Evolutionary conservation across 2,797 vertebrate genomes (phyloP).

Genomic region (Simalia tracyae): DNA sequence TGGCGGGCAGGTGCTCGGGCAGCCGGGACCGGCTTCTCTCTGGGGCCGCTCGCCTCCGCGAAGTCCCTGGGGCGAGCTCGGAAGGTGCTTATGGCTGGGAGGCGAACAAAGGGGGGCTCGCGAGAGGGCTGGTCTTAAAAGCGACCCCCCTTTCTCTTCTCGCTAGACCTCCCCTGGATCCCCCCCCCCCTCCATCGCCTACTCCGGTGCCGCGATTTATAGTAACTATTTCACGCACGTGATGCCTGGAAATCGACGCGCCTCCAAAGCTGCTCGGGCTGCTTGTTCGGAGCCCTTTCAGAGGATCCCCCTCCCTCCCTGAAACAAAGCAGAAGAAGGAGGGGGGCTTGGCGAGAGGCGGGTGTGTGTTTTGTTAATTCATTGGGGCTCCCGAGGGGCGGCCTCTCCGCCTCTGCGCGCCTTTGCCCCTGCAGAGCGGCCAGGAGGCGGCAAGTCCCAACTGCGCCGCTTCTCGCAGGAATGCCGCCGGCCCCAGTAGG

Average conservation of each 20-base stretch:
- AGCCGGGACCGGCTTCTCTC: constrained; percentile 52
- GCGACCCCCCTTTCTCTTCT: constrained; percentile 80
- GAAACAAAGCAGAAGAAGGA: not conserved
- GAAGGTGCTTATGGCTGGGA: constrained; percentile 94
- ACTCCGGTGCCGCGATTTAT: constrained; percentile 75
- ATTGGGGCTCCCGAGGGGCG: constrained; percentile 39
- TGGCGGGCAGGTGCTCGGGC: constrained; percentile 51
- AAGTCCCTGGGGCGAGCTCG: constrained; percentile 45
- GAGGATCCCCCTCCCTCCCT: not conserved
- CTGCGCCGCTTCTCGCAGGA: not conserved
- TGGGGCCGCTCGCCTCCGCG: not conserved
- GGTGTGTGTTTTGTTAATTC: constrained; percentile 66
- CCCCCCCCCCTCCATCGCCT: constrained; percentile 73
- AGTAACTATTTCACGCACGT: constrained; percentile 87
- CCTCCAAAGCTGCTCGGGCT: constrained; percentile 76
- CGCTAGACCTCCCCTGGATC: constrained; percentile 15
- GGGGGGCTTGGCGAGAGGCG: not conserved
- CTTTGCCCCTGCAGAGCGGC: too few species aligned
- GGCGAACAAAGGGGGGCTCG: constrained; percentile 94
- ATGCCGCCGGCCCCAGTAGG: not conserved
- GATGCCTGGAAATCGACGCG: constrained; percentile 79
- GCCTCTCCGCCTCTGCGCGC: not conserved
- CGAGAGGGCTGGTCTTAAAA: constrained; percentile 94
- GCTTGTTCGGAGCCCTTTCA: constrained; percentile 39
- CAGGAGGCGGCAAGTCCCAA: not conserved